phyloP scores from a whole-genome alignment of 2,888 invertebrate species.

The Drosophila koepferae region DNA sequence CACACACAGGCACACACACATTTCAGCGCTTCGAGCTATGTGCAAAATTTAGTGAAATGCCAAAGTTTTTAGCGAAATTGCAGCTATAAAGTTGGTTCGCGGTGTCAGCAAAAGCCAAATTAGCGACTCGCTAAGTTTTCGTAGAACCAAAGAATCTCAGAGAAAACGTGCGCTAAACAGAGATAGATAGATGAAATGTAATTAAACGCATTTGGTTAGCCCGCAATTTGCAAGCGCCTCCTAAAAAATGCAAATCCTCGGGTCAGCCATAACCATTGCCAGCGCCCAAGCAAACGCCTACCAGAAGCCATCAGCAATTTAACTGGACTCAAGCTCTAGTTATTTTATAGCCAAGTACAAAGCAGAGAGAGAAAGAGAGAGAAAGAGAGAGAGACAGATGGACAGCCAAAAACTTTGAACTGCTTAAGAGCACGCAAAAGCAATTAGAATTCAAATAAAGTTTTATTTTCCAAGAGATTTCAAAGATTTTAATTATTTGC shows the following conservation, averaged over 20 bases:
- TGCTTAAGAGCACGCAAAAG: slow-evolving; percentile 4
- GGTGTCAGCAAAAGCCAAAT: slow-evolving; percentile 64
- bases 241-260: slow-evolving; percentile 50
- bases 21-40: slow-evolving; percentile 21
- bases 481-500: not conserved
- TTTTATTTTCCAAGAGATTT: not conserved
- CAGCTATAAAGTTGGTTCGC: slow-evolving; percentile 64
- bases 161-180: not conserved
- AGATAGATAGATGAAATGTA: slow-evolving; percentile 28
- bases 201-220: slow-evolving; percentile 60
- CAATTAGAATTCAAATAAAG: slow-evolving; percentile 13
- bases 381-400: too few species aligned
- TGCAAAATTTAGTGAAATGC: slow-evolving; percentile 61
- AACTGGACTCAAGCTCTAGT: not conserved
- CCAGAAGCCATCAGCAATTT: not conserved
- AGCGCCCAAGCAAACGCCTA: slow-evolving; percentile 7
- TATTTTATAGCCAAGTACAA: slow-evolving; percentile 4
- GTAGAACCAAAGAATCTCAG: not conserved
- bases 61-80: slow-evolving; percentile 72
- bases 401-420: not conserved
- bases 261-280: slow-evolving; percentile 36
- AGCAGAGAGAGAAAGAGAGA: too few species aligned
- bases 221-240: slow-evolving; percentile 44
- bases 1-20: not conserved
- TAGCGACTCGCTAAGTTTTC: slow-evolving; percentile 29